A percentile compares a stretch with the other conserved stretches of the same genome.
phyloP scores from a whole-genome alignment of 1,140 invertebrate genomes.

The Centruroides vittatus region DNA sequence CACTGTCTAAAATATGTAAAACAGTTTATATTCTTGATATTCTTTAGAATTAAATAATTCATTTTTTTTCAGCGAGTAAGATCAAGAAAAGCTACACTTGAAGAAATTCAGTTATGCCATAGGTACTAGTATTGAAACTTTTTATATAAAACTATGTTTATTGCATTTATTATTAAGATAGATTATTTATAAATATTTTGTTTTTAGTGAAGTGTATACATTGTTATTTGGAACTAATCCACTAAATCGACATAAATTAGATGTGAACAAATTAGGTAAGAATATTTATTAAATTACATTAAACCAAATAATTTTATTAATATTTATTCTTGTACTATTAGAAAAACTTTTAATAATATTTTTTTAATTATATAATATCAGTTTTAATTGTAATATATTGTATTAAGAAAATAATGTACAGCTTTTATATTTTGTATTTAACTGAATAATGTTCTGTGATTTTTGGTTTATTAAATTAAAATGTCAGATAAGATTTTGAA shows the following conservation, averaged over 20 bases:
- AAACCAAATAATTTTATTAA: not conserved
- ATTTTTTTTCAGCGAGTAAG: slow-evolving; percentile 51
- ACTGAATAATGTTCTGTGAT: too few relatives aligned
- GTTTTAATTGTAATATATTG: too few relatives aligned
- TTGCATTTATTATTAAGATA: not conserved
- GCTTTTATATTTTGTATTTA: too few relatives aligned
- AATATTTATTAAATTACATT: not conserved
- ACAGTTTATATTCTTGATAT: too few relatives aligned
- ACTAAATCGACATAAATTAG: slow-evolving; percentile 65
- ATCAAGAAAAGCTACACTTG: slow-evolving; percentile 76
- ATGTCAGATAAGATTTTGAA: too few relatives aligned
- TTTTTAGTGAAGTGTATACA: slow-evolving; percentile 27
- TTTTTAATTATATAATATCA: too few relatives aligned
- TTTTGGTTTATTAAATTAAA: too few relatives aligned
- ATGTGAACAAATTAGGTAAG: slow-evolving; percentile 49
- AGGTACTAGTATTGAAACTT: not conserved
- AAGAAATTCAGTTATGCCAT: slow-evolving; percentile 59
- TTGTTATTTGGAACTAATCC: slow-evolving; percentile 59
- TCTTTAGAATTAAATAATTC: too few relatives aligned
- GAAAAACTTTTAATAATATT: too few relatives aligned
- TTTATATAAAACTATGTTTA: not conserved
- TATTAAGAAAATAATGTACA: too few relatives aligned
- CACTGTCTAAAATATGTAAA: too few relatives aligned
- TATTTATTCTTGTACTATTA: too few relatives aligned
- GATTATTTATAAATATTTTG: not conserved